Percentiles rank a stretch among this genome's conserved stretches.
phyloP scores from a whole-genome alignment of 2,113 vertebrate species.

The Lepus europaeus region DNA sequence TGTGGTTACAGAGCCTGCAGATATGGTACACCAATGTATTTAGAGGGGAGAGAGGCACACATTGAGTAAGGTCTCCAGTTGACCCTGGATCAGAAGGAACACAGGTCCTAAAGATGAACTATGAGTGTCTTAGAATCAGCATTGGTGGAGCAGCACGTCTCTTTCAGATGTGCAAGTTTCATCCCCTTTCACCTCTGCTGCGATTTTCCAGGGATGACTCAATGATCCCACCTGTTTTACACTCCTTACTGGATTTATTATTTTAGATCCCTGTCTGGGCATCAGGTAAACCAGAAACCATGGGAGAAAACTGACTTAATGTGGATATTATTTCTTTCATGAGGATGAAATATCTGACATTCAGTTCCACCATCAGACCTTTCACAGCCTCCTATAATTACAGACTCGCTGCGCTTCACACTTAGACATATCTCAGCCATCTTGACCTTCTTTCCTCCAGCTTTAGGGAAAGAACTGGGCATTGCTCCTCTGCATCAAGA shows the following conservation, averaged over 20 bases:
- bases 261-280: background rate
- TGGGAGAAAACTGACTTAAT: background rate
- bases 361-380: background rate
- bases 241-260: background rate
- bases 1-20: background rate
- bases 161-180: background rate
- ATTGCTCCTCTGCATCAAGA: background rate
- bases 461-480: background rate
- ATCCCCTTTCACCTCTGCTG: fast-evolving
- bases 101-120: background rate
- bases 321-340: background rate
- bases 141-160: background rate
- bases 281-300: background rate
- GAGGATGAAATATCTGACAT: background rate
- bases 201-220: background rate
- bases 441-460: background rate
- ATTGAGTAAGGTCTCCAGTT: background rate
- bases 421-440: fast-evolving
- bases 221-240: background rate
- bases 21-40: background rate
- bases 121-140: background rate
- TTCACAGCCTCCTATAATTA: background rate
- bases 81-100: background rate
- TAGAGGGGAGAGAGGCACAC: background rate
- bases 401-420: too few relatives aligned